Conservation (phyloP, 2,888 invertebrate species). For the Pheosia gnoma region DNA sequence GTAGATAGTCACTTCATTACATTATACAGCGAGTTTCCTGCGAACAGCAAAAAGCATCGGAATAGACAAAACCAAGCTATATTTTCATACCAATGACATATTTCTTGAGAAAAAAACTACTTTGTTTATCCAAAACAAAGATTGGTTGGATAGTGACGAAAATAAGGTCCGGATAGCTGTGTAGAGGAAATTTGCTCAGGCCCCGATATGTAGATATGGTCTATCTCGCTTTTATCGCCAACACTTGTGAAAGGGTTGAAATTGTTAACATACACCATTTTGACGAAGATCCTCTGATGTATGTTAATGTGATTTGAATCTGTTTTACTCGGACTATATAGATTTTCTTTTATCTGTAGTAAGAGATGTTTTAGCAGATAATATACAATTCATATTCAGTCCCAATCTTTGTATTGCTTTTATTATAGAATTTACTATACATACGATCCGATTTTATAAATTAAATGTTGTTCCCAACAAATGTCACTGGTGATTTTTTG, state of each 20-base stretch:
- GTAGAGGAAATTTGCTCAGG: conserved; percentile 36
- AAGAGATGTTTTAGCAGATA: too few relatives aligned
- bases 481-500: too few relatives aligned
- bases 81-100: conserved; percentile 52
- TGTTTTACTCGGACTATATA: not conserved
- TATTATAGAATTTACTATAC: too few relatives aligned
- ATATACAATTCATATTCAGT: too few relatives aligned
- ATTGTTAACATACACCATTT: conserved; percentile 30
- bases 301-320: conserved; percentile 10
- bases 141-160: conserved; percentile 39
- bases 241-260: conserved; percentile 32
- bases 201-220: conserved; percentile 31
- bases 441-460: too few relatives aligned
- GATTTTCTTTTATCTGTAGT: too few relatives aligned
- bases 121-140: conserved; percentile 47
- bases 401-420: too few relatives aligned
- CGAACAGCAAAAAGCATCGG: conserved; percentile 31
- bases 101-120: conserved; percentile 38
- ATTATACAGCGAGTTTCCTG: conserved; percentile 24
- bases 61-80: conserved; percentile 65
- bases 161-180: conserved; percentile 41
- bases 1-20: conserved; percentile 16
- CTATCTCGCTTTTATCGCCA: conserved; percentile 25
- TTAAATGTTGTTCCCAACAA: too few relatives aligned
- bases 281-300: conserved; percentile 21